Percentiles rank a stretch among this genome's conserved stretches.
These are phyloP conservation scores for Cheilinus undulatus DNA, from an alignment of 2,113 vertebrate species.

Conservation along the genomic window DNA sequence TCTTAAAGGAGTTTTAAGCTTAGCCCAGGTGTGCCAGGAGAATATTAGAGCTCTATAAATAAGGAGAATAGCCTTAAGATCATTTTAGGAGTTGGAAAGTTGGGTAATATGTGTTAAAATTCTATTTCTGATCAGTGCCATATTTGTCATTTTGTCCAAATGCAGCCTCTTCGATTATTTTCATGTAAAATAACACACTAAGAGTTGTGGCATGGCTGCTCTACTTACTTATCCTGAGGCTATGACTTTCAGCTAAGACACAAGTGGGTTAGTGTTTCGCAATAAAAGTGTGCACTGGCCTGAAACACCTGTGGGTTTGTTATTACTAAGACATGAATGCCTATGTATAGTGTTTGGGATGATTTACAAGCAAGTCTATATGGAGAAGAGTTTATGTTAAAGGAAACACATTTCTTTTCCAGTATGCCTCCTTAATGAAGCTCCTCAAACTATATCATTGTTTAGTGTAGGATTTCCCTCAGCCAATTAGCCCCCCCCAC, in stretches of 20 bases:
- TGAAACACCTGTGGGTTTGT: constrained; percentile 12
- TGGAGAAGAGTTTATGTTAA: constrained; percentile 2
- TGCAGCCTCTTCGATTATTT: neutral
- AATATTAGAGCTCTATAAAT: neutral
- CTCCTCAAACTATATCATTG: constrained; percentile 48
- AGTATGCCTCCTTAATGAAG: constrained; percentile 38
- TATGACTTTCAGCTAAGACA: constrained; percentile 18
- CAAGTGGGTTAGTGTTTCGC: constrained; percentile 41
- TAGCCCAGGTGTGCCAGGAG: constrained; percentile 26
- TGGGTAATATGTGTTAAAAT: neutral
- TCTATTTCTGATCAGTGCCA: neutral
- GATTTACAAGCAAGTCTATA: neutral
- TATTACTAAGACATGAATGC: constrained; percentile 6
- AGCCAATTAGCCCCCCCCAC: constrained; percentile 61
- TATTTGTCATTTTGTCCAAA: neutral
- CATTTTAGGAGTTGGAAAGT: neutral
- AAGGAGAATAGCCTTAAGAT: neutral
- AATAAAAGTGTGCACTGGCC: constrained; percentile 39
- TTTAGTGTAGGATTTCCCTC: constrained; percentile 62
- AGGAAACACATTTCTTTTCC: constrained; percentile 17
- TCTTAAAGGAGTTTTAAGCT: neutral
- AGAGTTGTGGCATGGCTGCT: constrained; percentile 4
- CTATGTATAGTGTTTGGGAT: constrained; percentile 6
- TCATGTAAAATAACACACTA: neutral
- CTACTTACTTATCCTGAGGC: constrained; percentile 31